Base-by-base conservation (phyloP, 2,797 vertebrate genomes). In the Menidia menidia region DNA sequence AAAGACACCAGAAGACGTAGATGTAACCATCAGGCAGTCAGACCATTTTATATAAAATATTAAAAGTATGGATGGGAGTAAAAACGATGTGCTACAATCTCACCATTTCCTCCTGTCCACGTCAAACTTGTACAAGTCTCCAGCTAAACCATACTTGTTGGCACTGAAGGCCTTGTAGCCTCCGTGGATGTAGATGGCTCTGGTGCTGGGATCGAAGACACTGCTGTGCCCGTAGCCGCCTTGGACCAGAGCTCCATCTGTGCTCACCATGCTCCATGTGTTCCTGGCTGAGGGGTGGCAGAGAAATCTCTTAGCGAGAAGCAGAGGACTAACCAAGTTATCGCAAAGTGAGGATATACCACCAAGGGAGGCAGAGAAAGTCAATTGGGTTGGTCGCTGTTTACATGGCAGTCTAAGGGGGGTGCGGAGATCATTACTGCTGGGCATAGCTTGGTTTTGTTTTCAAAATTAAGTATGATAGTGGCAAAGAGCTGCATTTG, bases 151-250 rank as follows among this genome's bases (percentile, higher is more conserved):
- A 64, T 98, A 98, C 77, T 99, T 99, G 92, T 96, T 99, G 80
- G 97, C 96, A 6, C 95, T 98, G 89, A 98, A 98, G 0, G 97
- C 97, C 88, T 99, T 99, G 94, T 98, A 99, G 51, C 98, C 98
- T 14, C 98, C 98, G 0, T 99, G 97, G 82, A 97, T 94, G 60
- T 97, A 99, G 69, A 99, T 86, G 25, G 96, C 92, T 57, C 90
- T 93, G 19, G 96, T 95, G 18, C 80, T 87, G 0, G 94, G 88
- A 84, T 99, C 97, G 8, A 96, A 99, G 5, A 97, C 97, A 0
- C 97, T 98, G 81, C 98, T 99, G 90, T 99, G 98, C 42, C 98
- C 98, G 1, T 99, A 99, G 0, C 98, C 98, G 0, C 98, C 98
- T 74, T 98, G 98, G 4, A 98, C 97, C 84, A 99, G 91, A 0